These are phyloP conservation scores for Tuberolachnus salignus DNA, from an alignment of 2,888 invertebrate genomes.

Conservation along the genomic window DNA sequence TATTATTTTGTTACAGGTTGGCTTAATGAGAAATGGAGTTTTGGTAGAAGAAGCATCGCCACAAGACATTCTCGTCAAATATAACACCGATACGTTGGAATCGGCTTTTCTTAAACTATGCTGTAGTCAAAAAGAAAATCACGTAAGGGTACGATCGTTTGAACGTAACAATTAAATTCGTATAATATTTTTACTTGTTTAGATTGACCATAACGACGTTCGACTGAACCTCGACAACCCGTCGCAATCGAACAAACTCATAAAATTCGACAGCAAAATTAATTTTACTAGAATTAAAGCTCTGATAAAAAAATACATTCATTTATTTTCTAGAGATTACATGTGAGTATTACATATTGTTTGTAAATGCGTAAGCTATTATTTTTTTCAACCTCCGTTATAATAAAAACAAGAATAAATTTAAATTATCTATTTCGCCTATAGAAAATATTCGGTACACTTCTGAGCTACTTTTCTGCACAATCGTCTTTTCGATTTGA, in stretches of 20 bases:
- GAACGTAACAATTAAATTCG: too few species aligned
- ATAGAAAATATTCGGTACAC: too few species aligned
- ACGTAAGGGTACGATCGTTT: neutral
- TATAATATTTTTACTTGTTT: too few species aligned
- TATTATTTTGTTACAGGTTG: constrained; percentile 59
- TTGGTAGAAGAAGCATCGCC: constrained; percentile 65
- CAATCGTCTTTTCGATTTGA: too few species aligned
- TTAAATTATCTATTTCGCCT: too few species aligned
- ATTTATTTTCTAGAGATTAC: constrained; percentile 27
- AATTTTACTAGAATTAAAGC: constrained; percentile 7
- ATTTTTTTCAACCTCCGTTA: too few species aligned
- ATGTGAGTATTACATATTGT: constrained; percentile 4
- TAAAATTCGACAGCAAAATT: neutral
- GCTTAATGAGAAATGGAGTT: constrained; percentile 65
- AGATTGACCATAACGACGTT: too few species aligned
- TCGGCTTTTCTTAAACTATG: constrained; percentile 66
- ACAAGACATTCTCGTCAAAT: constrained; percentile 61
- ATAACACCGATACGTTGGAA: constrained; percentile 63
- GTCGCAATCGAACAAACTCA: neutral
- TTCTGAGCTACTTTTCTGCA: too few species aligned
- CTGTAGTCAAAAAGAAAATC: constrained; percentile 63
- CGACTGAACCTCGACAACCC: too few species aligned
- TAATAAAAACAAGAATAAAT: too few species aligned
- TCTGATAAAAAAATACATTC: constrained; percentile 22
- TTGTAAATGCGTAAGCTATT: neutral